Evolutionary conservation across 2,113 vertebrate species (phyloP).

Genomic region (Brevimyrus niger): DNA sequence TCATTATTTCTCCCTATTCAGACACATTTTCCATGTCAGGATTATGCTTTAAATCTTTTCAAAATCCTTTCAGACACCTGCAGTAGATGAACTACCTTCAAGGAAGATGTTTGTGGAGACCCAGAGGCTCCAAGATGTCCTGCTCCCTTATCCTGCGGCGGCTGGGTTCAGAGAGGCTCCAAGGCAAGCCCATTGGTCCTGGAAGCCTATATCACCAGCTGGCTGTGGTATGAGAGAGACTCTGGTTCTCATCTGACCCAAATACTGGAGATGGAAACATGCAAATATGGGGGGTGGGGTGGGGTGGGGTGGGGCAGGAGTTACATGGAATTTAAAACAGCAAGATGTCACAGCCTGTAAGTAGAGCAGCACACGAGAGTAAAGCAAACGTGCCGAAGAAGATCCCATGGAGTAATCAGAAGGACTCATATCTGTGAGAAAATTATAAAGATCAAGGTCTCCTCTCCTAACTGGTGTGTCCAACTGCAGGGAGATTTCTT

Average conservation of each 20-base stretch:
- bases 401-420: neutral
- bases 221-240: neutral
- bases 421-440: slow-evolving; percentile 1
- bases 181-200: neutral
- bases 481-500: neutral
- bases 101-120: neutral
- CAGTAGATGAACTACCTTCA: neutral
- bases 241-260: neutral
- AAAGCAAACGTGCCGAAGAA: neutral
- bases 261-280: slow-evolving; percentile 2
- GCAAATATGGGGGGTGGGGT: neutral
- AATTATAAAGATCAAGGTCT: slow-evolving; percentile 10
- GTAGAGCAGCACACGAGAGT: slow-evolving; percentile 7
- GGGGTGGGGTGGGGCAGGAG: neutral
- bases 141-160: neutral
- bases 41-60: neutral
- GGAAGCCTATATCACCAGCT: neutral
- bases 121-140: neutral
- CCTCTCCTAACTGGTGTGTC: neutral
- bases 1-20: neutral
- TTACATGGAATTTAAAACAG: neutral
- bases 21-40: neutral
- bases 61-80: neutral
- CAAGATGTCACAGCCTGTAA: neutral
- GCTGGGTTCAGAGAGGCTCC: neutral